A percentile compares a stretch with the other conserved stretches of the same genome.
These are phyloP conservation scores for Pharmacophagus antenor DNA, from an alignment of 2,888 invertebrate species.

Conservation along the genomic window DNA sequence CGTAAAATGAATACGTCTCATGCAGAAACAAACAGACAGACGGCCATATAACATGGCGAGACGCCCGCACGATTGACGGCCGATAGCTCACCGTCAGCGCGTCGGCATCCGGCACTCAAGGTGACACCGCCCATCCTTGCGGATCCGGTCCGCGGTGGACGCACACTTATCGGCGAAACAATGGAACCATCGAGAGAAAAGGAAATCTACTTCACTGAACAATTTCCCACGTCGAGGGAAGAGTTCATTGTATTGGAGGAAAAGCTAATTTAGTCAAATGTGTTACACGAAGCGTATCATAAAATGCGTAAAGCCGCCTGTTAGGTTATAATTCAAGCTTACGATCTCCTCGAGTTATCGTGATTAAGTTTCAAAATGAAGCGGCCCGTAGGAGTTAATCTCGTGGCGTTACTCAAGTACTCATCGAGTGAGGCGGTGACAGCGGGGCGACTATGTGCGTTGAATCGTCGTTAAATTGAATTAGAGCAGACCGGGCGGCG, in stretches of 20 bases:
- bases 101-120: slow-evolving; percentile 77
- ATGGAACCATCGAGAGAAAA: slow-evolving; percentile 37
- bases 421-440: slow-evolving; percentile 56
- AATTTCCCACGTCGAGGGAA: slow-evolving; percentile 28
- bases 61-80: slow-evolving; percentile 74
- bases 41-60: slow-evolving; percentile 68
- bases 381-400: slow-evolving; percentile 41
- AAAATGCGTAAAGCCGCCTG: slow-evolving; percentile 37
- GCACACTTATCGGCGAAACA: slow-evolving; percentile 42
- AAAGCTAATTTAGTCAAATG: slow-evolving; percentile 44
- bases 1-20: slow-evolving; percentile 74
- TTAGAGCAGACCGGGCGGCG: slow-evolving; percentile 67
- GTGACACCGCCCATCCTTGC: slow-evolving; percentile 75
- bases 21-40: slow-evolving; percentile 68
- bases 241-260: slow-evolving; percentile 31
- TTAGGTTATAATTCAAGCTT: slow-evolving; percentile 40
- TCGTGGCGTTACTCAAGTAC: slow-evolving; percentile 45
- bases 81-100: slow-evolving; percentile 71
- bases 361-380: slow-evolving; percentile 44
- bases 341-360: slow-evolving; percentile 32
- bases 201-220: slow-evolving; percentile 32
- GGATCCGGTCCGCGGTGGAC: slow-evolving; percentile 58
- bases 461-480: slow-evolving; percentile 76
- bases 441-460: slow-evolving; percentile 54
- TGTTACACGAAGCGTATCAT: slow-evolving; percentile 42